A percentile compares a stretch with the other conserved stretches of the same genome.
These are phyloP conservation scores for Agriopis leucophaearia DNA, from an alignment of 2,888 invertebrate species.

Conservation along the genomic window DNA sequence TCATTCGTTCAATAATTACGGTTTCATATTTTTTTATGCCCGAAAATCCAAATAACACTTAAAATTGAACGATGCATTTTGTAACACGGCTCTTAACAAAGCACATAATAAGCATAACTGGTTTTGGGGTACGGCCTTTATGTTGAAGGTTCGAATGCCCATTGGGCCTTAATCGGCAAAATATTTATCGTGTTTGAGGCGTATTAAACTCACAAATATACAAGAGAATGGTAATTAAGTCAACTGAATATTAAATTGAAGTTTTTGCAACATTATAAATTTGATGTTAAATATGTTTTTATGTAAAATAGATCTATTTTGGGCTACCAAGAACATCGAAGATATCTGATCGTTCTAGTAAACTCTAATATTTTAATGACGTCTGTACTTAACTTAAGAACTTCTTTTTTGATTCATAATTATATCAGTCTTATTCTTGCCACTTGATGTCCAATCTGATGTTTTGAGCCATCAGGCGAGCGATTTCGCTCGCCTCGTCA, in stretches of 20 bases:
- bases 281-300: neutral
- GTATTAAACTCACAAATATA: neutral
- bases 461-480: too few species aligned
- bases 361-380: too few species aligned
- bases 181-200: neutral
- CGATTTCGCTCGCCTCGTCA: too few species aligned
- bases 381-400: too few species aligned
- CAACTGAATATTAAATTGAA: neutral
- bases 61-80: too few species aligned
- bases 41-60: too few species aligned
- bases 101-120: conserved; percentile 20
- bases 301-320: conserved; percentile 1
- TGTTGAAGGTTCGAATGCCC: neutral
- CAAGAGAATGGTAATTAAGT: conserved; percentile 1
- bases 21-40: too few species aligned
- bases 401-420: too few species aligned
- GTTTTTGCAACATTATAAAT: neutral
- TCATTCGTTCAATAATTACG: too few species aligned
- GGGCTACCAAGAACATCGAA: neutral
- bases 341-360: too few species aligned
- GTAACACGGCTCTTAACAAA: conserved; percentile 12
- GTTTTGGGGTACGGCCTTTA: conserved; percentile 16
- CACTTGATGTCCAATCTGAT: too few species aligned
- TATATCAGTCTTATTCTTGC: too few species aligned
- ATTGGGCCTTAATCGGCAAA: conserved; percentile 6